phyloP scores from a whole-genome alignment of 2,797 vertebrate genomes.

The Enteromius mattozi region DNA sequence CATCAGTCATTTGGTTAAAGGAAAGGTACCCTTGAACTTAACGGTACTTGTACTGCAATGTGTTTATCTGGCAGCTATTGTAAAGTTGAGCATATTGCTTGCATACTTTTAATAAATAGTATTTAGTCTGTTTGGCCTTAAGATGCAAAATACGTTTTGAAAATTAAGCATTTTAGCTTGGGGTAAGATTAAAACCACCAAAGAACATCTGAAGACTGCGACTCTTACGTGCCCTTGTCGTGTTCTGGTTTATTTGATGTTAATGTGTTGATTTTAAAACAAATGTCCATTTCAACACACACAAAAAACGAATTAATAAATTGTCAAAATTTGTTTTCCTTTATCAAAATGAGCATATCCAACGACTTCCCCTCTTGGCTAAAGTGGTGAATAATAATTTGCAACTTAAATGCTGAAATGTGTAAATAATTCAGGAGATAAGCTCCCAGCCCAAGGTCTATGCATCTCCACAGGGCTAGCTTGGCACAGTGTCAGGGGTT shows the following conservation, averaged over 20 bases:
- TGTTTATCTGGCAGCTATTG: background rate
- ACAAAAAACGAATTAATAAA: background rate
- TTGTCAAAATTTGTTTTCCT: background rate
- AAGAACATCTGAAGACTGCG: background rate
- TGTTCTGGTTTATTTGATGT: background rate
- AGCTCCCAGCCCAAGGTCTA: conserved; percentile 26
- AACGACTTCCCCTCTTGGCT: conserved; percentile 11
- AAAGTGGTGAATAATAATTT: conserved; percentile 53
- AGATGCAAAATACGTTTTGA: background rate
- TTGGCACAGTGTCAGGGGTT: conserved; percentile 43
- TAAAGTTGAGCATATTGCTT: background rate
- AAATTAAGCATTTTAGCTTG: background rate
- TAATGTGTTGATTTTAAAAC: background rate
- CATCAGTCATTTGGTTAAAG: conserved; percentile 21
- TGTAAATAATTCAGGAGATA: conserved; percentile 62
- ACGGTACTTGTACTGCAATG: background rate
- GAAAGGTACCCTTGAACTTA: background rate
- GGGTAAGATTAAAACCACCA: background rate
- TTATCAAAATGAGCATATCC: conserved; percentile 8
- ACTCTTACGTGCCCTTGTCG: background rate
- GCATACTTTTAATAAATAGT: background rate
- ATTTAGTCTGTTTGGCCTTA: background rate
- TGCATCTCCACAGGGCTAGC: conserved; percentile 43
- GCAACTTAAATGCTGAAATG: conserved; percentile 57
- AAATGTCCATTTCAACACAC: background rate